phyloP scores from a whole-genome alignment of 1,140 invertebrate species.

The Scaptomyza graminum region DNA sequence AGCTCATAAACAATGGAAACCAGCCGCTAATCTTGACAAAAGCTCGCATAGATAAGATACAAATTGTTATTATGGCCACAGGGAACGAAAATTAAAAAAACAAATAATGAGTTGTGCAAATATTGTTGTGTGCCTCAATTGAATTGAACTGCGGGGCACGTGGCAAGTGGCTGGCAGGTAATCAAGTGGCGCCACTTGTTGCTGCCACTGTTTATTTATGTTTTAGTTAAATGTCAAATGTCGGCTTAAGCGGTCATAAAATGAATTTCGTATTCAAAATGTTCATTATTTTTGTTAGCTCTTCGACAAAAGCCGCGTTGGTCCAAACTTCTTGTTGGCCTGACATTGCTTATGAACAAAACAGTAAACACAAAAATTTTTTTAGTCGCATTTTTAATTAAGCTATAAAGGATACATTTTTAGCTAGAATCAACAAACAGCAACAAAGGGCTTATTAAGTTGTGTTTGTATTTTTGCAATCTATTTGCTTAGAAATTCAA shows the following conservation, averaged over 20 bases:
- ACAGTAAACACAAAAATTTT: slow-evolving; percentile 31
- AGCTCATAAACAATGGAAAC: slow-evolving; percentile 55
- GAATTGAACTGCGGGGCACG: slow-evolving; percentile 42
- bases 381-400: slow-evolving; percentile 48
- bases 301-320: not conserved
- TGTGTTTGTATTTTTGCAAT: slow-evolving; percentile 12
- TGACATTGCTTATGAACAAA: slow-evolving; percentile 11
- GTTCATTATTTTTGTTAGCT: not conserved
- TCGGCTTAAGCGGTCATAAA: not conserved
- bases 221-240: not conserved
- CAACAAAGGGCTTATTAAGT: slow-evolving; percentile 34
- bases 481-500: slow-evolving; percentile 19
- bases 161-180: slow-evolving; percentile 2
- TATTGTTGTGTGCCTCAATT: slow-evolving; percentile 41
- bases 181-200: slow-evolving; percentile 14
- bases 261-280: not conserved
- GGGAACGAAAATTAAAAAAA: slow-evolving; percentile 53
- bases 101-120: not conserved
- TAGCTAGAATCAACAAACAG: slow-evolving; percentile 10
- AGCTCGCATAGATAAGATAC: slow-evolving; percentile 58
- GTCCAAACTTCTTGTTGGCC: not conserved
- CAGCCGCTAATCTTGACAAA: slow-evolving; percentile 46
- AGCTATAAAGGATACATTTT: slow-evolving; percentile 15
- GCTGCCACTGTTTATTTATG: slow-evolving; percentile 9
- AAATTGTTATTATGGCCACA: slow-evolving; percentile 31